These are phyloP conservation scores for Forbesichthys papilliferus DNA, from an alignment of 2,113 vertebrate genomes.

Conservation along the genomic window DNA sequence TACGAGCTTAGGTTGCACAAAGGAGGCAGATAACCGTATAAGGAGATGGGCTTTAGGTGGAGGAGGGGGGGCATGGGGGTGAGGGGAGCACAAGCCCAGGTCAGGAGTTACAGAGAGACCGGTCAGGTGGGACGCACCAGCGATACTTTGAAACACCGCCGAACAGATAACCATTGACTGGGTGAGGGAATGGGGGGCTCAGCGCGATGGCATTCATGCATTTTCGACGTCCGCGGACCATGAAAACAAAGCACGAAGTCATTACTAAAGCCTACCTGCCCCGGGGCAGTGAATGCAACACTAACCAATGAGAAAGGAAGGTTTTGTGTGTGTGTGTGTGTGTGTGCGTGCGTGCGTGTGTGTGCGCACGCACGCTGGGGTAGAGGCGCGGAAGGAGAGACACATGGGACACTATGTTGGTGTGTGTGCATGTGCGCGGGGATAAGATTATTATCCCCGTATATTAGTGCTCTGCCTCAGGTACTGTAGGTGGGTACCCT, in stretches of 20 bases:
- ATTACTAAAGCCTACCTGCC: constrained; percentile 54
- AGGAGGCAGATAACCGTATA: constrained; percentile 64
- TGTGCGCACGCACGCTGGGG: not conserved
- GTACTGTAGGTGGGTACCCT: constrained; percentile 21
- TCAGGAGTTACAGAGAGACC: constrained; percentile 47
- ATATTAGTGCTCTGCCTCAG: constrained; percentile 28
- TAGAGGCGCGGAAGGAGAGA: not conserved
- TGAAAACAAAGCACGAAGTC: constrained; percentile 60
- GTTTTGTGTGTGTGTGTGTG: constrained; percentile 39
- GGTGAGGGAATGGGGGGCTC: constrained; percentile 16
- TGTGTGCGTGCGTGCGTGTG: constrained; percentile 20
- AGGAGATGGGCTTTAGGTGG: constrained; percentile 30
- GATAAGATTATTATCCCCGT: constrained; percentile 39
- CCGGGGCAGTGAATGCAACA: constrained; percentile 63
- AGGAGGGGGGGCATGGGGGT: constrained; percentile 43
- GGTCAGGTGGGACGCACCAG: constrained; percentile 54
- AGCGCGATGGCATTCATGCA: constrained; percentile 50
- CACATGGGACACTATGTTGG: not conserved
- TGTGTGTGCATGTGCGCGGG: constrained; percentile 10
- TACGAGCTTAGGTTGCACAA: constrained; percentile 72
- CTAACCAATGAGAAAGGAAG: constrained; percentile 65
- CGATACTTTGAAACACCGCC: constrained; percentile 56
- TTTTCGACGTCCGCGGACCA: constrained; percentile 50
- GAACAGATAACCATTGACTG: constrained; percentile 77
- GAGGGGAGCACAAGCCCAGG: constrained; percentile 36